Base-by-base conservation (phyloP, 2,113 vertebrate species). In the Ia io region DNA sequence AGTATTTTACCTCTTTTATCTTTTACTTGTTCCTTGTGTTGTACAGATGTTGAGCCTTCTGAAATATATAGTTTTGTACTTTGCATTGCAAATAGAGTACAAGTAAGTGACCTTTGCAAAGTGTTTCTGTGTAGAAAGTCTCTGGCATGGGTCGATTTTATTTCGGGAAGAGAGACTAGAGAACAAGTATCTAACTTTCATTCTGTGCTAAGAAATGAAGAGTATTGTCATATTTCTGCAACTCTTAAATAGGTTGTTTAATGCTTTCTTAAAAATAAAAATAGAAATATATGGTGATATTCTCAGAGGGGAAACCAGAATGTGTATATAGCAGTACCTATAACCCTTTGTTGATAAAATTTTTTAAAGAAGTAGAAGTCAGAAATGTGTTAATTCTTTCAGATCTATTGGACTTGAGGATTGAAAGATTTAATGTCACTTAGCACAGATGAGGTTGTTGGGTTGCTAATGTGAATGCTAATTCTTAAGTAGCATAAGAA, bases 21-120 rank as follows among this genome's bases (percentile, higher is more conserved):
- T 82, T 84, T 78, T 16, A 37, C 71, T 85, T 95, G 87, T 91
- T 79, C 82, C 88, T 44, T 77, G 17, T 93, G 49, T 47, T 84
- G 67, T 95, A 83, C 82, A 93, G 44, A 77, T 92, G 70, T 93
- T 84, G 73, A 92, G 59, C 23, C 83, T 97, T 93, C 77, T 88
- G 88, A 94, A 88, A 70, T 89, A 92, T 22, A 73, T 12, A 90
- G 37, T 95, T 97, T 95, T 35, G 25, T 92, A 84, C 49, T 90
- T 90, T 97, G 42, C 82, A 95, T 92, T 96, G 65, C 77, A 95
- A 96, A 95, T 65, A 84, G 12, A 85, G 87, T 94, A 61, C 49
- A 92, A 86, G 59, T 92, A 95, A 94, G 42, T 95, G 88, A 95
- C 73, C 56, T 93, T 97, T 94, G 67, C 16, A 96, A 67, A 88